Evolutionary conservation across 2,888 invertebrate species (phyloP).

Genomic region (Chloromyia formosa): DNA sequence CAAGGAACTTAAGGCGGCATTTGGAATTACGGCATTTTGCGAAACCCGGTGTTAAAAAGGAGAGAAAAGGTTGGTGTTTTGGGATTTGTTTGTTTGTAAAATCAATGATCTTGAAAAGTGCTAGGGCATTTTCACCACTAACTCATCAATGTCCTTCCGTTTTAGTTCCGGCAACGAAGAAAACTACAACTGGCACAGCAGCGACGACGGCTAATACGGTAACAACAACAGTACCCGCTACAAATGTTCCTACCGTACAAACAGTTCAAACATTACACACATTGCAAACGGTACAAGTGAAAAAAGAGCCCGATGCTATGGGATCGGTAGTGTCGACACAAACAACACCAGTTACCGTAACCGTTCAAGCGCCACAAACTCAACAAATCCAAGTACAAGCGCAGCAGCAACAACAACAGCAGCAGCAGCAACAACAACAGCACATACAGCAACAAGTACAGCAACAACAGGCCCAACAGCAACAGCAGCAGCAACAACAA

Average conservation of each 20-base stretch:
- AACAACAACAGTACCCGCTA: conserved; percentile 46
- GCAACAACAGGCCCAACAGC: conserved; percentile 54
- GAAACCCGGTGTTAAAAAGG: conserved; percentile 64
- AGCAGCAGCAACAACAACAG: conserved; percentile 55
- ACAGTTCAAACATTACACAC: conserved; percentile 62
- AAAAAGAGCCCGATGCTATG: conserved; percentile 63
- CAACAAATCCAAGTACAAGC: conserved; percentile 48
- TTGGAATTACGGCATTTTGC: conserved; percentile 65
- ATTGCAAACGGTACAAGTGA: conserved; percentile 62
- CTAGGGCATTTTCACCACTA: neutral
- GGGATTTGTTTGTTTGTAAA: conserved; percentile 50
- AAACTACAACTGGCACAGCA: conserved; percentile 45
- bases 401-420: conserved; percentile 52
- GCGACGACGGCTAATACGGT: conserved; percentile 28
- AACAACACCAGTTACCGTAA: conserved; percentile 52
- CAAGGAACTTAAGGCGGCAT: conserved; percentile 69
- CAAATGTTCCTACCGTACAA: conserved; percentile 61
- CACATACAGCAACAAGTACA: conserved; percentile 57
- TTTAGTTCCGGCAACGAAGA: conserved; percentile 52
- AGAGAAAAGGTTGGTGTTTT: conserved; percentile 61
- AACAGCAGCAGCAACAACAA: conserved; percentile 55
- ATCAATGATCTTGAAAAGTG: too few species aligned
- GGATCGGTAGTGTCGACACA: conserved; percentile 45
- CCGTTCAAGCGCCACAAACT: conserved; percentile 48
- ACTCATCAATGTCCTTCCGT: neutral